Evolutionary conservation across 2,797 vertebrate species (phyloP).

Genomic region (Gorsachius magnificus): DNA sequence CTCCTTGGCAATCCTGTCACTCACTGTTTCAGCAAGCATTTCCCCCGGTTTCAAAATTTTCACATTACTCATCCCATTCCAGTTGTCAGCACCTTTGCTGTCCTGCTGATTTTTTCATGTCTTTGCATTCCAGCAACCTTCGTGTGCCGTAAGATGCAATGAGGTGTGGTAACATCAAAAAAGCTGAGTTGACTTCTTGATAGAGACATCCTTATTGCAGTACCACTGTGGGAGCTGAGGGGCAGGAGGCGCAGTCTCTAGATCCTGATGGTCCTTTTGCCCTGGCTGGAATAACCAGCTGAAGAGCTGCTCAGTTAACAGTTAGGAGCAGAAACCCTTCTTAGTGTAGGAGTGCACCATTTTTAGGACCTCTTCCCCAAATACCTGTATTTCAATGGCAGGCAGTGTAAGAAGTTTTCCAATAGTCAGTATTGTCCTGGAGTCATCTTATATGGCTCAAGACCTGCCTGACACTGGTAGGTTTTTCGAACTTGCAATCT

Average conservation of each 20-base stretch:
- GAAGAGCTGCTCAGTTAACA: background rate
- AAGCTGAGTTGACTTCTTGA: fast-evolving
- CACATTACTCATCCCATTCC: background rate
- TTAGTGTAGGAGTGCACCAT: background rate
- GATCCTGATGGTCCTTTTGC: background rate
- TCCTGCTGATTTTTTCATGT: background rate
- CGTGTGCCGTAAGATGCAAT: fast-evolving
- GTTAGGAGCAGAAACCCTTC: background rate
- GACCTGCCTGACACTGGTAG: background rate
- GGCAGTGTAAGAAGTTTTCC: background rate
- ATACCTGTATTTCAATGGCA: background rate
- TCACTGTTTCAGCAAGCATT: background rate
- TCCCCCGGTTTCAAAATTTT: constrained; percentile 1
- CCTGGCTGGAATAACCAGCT: background rate
- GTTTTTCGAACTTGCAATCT: background rate
- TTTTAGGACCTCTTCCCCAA: background rate
- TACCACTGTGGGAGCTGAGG: background rate
- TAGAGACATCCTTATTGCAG: background rate
- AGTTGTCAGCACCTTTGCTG: background rate
- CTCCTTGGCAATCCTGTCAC: constrained; percentile 4
- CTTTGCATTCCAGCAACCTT: background rate
- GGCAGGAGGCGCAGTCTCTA: background rate
- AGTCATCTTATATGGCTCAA: background rate
- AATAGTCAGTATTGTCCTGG: too few relatives aligned
- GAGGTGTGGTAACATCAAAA: background rate